Evolutionary conservation across 2,113 vertebrate genomes (phyloP), one percentile per base, ranked within the genome.

Genomic region (Odontophorus gujanensis): DNA sequence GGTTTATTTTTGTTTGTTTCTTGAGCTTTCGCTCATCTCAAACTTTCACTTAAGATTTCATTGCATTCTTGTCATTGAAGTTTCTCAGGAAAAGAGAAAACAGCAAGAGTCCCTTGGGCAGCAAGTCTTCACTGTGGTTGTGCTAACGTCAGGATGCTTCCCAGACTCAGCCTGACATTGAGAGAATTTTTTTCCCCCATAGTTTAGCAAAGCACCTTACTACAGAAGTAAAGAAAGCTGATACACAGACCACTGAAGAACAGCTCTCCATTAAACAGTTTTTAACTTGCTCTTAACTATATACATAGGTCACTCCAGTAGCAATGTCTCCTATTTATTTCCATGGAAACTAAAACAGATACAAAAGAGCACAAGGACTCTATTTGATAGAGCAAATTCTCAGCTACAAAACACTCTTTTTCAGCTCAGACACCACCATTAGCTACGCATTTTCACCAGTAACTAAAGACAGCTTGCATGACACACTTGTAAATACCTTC

Each of bases 1-100:
- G 13, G 1, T 2, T 36, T 62, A 69, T n/a, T 32, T 58, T n/a
- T 58, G 55, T 58, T 63, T 55, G 36, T 63, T 78, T 48, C 48
- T 61, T 43, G 22, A 74, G 26, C 5, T 1, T 75, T 74, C 2
- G 0, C 24, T 82, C 73, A 58, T 48, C 59, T 88, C 58, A 57
- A 48, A 2, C 32, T 94, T 86, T 68, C 57, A 51, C 36, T 91
- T 93, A 76, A 81, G 77, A 96, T 58, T 81, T 91, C 66, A 47
- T 48, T 79, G 87, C 50, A 58, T 51, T 89, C 40, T 77, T 86
- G 36, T 59, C 83, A 62, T 55, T 77, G 81, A 93, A 34, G 43
- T 66, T 42, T 30, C 82, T 92, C 63, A 82, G 88, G 65, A 65
- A 90, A 84, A 81, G 55, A 34, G 48, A 69, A 92, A 92, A 36